Base-by-base conservation (phyloP, 2,888 invertebrate species). In the Cactoblastis cactorum region DNA sequence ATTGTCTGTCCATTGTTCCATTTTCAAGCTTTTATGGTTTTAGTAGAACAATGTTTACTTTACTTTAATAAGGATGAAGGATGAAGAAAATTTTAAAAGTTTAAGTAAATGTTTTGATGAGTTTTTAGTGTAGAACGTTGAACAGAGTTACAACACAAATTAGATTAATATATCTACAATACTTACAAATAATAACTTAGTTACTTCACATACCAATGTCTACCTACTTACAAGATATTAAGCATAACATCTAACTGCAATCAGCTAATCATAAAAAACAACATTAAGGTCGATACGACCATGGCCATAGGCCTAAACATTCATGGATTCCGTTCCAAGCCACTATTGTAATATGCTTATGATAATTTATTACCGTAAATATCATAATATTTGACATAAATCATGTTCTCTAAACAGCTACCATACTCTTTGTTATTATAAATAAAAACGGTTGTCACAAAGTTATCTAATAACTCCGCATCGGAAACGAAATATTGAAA, bases 341-440 rank as follows among this genome's bases (percentile, higher is more conserved):
- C 22, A 49, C 41, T 41, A 61, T 59, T 54, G 50, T 55, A 58
- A 58, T 53, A 51, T 56, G 57, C 59, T 55, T 19, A 61, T 60
- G 56, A 57, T 53, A 49, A 49, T 49, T 49, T 49, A 49, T 49
- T 41, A 19, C 33, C 12, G 14, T 19, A 22, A 41, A 22, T 39
- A 39, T 49, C 41, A 49, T 49, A 49, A 49, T 49, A 39, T 49
- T 49, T 41, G 14, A 11, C 52, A 48, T 65, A 65, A 58, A 38
- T 48, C 48, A 38, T 48, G 18, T 6, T 9, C 45, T 49, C 45
- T 53, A 50, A 47, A 53, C 52, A 34, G 39, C 49, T 33, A 35
- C 32, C 11, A 38, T 12, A 39, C 4, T 18, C 39, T 39, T 41
- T 49, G 39, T 41, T 41, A 33, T 34, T 11, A 37, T 48, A 48